Base-by-base conservation (phyloP, 1,140 invertebrate species). In the Stratiolaelaps scimitus region DNA sequence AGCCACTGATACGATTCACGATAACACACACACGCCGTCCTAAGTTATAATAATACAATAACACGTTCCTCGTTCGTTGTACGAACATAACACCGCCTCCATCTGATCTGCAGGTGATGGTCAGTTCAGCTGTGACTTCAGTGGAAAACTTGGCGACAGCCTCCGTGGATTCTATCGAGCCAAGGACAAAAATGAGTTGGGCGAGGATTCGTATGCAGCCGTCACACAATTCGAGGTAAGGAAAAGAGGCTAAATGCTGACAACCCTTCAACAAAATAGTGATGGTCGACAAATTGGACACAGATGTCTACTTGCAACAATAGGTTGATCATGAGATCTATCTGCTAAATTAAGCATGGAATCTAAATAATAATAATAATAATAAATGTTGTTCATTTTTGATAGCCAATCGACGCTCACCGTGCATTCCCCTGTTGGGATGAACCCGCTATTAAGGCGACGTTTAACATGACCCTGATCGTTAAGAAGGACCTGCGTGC, bases 341-440 rank as follows among this genome's bases (percentile, higher is more conserved):
- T n/a, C n/a, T n/a, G n/a, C n/a, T n/a, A n/a, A n/a, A n/a, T n/a
- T n/a, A n/a, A n/a, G n/a, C n/a, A n/a, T n/a, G n/a, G n/a, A n/a
- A n/a, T n/a, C n/a, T n/a, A n/a, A n/a, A n/a, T n/a, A n/a, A n/a
- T n/a, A n/a, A n/a, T n/a, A n/a, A n/a, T n/a, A n/a, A n/a, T n/a
- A n/a, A n/a, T n/a, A 68, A 68, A n/a, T 43, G 64, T 68, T 71
- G 64, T 29, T 69, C 28, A 46, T 43, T 44, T 65, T 20, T 29
- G 70, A 29, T 85, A 93, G 79, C 80, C 92, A 0, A 92, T 89
- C 28, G 89, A 94, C 82, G 92, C 92, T 19, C 80, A 92, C 65
- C 79, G 88, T 69, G 92, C 90, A 73, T 96, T 98, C 73, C 92
- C 93, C 7, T 96, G 92, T 76, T 97, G 91, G 91, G 93, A 97